phyloP scores from a whole-genome alignment of 2,888 invertebrate genomes.

The Cerastis rubricosa region DNA sequence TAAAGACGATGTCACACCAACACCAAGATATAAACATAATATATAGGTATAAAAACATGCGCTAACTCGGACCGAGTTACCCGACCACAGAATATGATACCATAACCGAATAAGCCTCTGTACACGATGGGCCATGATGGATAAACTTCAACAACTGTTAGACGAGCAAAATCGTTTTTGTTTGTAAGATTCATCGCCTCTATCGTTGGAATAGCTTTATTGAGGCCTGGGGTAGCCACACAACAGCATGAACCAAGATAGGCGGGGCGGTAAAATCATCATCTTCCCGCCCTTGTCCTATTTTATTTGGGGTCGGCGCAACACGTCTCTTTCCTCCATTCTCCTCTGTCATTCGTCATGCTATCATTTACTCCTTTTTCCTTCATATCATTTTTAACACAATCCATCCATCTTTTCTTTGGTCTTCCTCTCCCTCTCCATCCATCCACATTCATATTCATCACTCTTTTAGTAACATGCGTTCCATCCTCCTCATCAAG shows the following conservation, averaged over 20 bases:
- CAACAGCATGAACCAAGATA: background rate
- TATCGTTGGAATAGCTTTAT: background rate
- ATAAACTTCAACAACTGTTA: background rate
- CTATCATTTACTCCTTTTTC: too few species aligned
- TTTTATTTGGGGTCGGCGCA: too few species aligned
- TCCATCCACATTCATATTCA: too few species aligned
- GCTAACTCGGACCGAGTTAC: conserved; percentile 65
- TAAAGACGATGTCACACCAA: conserved; percentile 88
- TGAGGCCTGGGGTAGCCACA: background rate
- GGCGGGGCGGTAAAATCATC: too few species aligned
- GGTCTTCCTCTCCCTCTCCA: too few species aligned
- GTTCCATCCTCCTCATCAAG: too few species aligned
- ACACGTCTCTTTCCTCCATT: too few species aligned
- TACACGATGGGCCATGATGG: conserved; percentile 41
- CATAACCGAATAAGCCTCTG: conserved; percentile 73
- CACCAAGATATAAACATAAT: conserved; percentile 78
- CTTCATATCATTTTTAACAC: too few species aligned
- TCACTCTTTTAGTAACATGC: too few species aligned
- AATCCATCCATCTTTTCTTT: too few species aligned
- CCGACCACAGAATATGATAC: conserved; percentile 61
- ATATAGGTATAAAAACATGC: conserved; percentile 77
- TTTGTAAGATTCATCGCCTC: background rate
- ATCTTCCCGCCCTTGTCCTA: too few species aligned
- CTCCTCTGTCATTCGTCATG: too few species aligned
- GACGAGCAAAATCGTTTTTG: background rate